Conservation (phyloP, 1,140 invertebrate species). For the Stegodyphus dumicola region DNA sequence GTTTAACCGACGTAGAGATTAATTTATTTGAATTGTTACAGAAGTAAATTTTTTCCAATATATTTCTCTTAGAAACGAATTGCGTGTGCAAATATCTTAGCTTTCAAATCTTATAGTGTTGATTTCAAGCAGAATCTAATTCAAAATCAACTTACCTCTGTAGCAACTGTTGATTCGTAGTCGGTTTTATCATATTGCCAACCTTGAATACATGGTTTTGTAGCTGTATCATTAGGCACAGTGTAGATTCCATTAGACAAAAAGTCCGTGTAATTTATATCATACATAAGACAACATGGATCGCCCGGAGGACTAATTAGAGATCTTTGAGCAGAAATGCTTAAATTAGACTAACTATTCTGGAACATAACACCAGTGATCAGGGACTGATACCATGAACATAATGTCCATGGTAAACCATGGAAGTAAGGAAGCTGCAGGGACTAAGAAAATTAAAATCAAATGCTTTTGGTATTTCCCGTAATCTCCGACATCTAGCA, state of each 20-base stretch:
- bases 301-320: slow-evolving; percentile 37
- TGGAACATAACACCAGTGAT: slow-evolving; percentile 73
- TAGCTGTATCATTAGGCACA: not conserved
- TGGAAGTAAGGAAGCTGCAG: slow-evolving; percentile 8
- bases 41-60: no score
- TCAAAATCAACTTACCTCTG: slow-evolving; percentile 3
- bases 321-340: slow-evolving; percentile 65
- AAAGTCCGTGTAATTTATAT: slow-evolving; percentile 61
- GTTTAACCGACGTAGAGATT: no score
- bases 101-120: no score
- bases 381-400: slow-evolving; percentile 70
- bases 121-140: no score
- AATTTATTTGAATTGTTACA: no score
- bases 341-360: slow-evolving; percentile 68
- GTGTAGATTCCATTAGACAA: not conserved
- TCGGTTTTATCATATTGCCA: slow-evolving; percentile 23
- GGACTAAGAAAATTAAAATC: slow-evolving; percentile 49
- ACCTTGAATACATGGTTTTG: slow-evolving; percentile 14
- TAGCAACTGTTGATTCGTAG: slow-evolving; percentile 19
- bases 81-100: no score
- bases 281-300: slow-evolving; percentile 62
- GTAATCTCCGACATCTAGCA: slow-evolving; percentile 73
- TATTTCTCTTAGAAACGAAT: no score
- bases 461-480: slow-evolving; percentile 72
- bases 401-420: slow-evolving; percentile 67